A percentile compares a stretch with the other conserved stretches of the same genome.
These are phyloP conservation scores for Cynopterus sphinx DNA, from an alignment of 2,797 vertebrate genomes.

Conservation along the genomic window DNA sequence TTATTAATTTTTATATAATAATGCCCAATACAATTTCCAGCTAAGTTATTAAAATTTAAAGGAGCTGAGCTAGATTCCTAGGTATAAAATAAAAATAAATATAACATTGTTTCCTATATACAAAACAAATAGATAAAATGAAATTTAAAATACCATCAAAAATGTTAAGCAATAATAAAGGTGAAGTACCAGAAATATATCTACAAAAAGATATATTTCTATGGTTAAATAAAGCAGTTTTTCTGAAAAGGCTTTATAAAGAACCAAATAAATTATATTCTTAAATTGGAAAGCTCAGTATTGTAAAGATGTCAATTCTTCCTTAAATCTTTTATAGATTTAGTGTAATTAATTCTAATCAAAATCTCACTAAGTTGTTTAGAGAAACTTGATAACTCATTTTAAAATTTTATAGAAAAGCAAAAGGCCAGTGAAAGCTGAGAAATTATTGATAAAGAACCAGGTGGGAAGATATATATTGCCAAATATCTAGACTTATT, in stretches of 20 bases:
- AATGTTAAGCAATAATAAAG: background rate
- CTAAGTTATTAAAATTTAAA: background rate
- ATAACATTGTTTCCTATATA: too few species aligned
- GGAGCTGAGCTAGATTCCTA: background rate
- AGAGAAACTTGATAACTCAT: too few species aligned
- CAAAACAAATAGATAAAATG: background rate
- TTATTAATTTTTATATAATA: background rate
- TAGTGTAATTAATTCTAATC: too few species aligned
- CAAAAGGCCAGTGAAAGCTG: background rate
- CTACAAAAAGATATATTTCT: background rate
- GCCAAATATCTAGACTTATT: background rate
- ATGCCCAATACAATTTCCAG: background rate
- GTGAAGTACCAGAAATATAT: background rate
- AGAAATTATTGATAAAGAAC: background rate
- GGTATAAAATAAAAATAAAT: background rate
- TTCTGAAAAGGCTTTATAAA: background rate
- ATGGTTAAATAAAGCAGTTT: background rate
- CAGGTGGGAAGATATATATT: background rate
- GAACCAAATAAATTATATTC: background rate
- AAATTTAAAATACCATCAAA: background rate
- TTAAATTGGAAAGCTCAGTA: background rate
- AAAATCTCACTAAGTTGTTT: too few species aligned
- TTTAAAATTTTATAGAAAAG: too few species aligned
- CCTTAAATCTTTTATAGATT: too few species aligned
- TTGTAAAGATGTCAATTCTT: background rate